Percentiles rank a stretch among this genome's conserved stretches.
phyloP scores from a whole-genome alignment of 2,113 vertebrate species.

The Candoia aspera region DNA sequence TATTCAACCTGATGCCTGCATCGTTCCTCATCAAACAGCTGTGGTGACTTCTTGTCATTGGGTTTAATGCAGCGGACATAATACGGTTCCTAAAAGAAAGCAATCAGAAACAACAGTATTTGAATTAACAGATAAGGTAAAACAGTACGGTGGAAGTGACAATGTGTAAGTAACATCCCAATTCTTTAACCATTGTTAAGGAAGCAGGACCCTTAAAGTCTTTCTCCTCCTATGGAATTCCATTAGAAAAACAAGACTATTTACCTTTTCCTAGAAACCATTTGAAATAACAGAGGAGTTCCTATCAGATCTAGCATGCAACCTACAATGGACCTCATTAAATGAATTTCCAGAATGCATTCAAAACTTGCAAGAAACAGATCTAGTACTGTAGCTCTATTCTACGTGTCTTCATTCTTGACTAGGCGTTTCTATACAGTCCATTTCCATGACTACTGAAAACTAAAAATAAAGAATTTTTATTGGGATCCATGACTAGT shows the following conservation, averaged over 20 bases:
- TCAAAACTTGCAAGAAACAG: not conserved
- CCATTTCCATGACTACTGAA: not conserved
- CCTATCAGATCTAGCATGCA: not conserved
- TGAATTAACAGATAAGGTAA: rapidly evolving
- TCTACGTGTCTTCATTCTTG: not conserved
- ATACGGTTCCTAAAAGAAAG: constrained; percentile 87
- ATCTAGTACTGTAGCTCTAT: not conserved
- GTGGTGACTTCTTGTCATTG: constrained; percentile 94
- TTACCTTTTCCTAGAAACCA: not conserved
- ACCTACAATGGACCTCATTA: not conserved
- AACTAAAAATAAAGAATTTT: not conserved
- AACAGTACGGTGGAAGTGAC: not conserved
- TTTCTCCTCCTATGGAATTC: not conserved
- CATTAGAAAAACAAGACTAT: not conserved
- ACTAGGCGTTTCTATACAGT: not conserved
- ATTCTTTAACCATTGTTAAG: not conserved
- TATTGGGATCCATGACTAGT: not conserved
- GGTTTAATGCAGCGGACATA: constrained; percentile 99
- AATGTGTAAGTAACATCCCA: rapidly evolving
- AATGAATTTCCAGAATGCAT: not conserved
- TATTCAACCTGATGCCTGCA: constrained; percentile 96
- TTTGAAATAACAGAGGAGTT: not conserved
- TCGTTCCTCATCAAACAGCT: constrained; percentile 90
- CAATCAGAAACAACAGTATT: not conserved
- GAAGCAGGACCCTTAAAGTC: not conserved